Evolutionary conservation across 2,888 invertebrate species (phyloP).

Genomic region (Lithosia quadra): DNA sequence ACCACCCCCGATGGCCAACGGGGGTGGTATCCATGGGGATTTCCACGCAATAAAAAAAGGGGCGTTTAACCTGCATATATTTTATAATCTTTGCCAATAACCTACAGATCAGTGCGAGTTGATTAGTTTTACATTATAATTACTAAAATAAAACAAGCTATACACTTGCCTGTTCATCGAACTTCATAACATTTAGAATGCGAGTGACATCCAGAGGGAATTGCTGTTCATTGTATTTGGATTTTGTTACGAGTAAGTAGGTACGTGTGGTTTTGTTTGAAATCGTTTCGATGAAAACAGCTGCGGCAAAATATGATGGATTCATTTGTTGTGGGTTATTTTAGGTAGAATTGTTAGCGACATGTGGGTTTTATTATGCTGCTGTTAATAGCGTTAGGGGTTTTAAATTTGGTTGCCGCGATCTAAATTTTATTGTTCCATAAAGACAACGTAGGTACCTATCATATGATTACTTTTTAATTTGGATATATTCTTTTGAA

Average conservation of each 20-base stretch:
- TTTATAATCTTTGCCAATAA: neutral
- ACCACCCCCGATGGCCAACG: no score
- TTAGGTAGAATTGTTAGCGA: neutral
- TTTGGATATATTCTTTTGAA: no score
- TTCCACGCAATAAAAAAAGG: no score
- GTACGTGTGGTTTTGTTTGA: slow-evolving; percentile 8
- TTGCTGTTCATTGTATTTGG: neutral
- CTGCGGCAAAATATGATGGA: slow-evolving; percentile 4
- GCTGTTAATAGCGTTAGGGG: neutral
- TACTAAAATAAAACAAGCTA: neutral
- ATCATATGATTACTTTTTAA: neutral
- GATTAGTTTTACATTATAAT: neutral
- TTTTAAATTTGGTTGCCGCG: neutral
- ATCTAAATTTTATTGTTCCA: neutral
- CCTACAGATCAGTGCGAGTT: neutral
- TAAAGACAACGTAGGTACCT: neutral
- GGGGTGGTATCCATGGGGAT: no score
- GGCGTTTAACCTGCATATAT: no score
- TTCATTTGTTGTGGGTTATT: slow-evolving; percentile 8
- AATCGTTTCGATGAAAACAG: slow-evolving; percentile 7
- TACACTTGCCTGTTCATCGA: neutral
- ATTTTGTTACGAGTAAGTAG: slow-evolving; percentile 12
- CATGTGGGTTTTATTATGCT: neutral
- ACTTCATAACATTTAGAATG: slow-evolving; percentile 9
- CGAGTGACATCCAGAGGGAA: neutral